Conservation (phyloP, 2,113 vertebrate species). For the Leucopsar rothschildi region DNA sequence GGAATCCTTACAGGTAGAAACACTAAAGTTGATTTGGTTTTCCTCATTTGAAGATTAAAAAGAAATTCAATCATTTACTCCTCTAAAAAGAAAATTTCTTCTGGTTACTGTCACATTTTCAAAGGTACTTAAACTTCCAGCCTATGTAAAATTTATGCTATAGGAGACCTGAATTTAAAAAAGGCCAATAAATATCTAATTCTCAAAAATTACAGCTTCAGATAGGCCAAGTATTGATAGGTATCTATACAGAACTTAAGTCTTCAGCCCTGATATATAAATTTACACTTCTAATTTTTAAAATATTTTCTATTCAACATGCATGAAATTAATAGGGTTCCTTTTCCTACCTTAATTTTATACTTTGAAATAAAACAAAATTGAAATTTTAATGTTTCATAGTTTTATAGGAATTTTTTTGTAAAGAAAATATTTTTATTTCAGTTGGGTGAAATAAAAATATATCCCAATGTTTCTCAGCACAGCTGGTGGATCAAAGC, state of each 20-base stretch:
- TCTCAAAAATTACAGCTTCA: background rate
- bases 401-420: background rate
- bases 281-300: background rate
- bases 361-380: background rate
- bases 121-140: background rate
- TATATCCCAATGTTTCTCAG: background rate
- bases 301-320: background rate
- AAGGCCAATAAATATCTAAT: background rate
- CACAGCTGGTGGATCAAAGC: background rate
- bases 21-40: background rate
- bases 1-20: background rate
- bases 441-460: background rate
- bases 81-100: background rate
- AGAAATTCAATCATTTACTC: background rate
- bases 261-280: background rate
- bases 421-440: background rate
- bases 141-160: background rate
- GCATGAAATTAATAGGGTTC: background rate
- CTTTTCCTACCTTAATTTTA: background rate
- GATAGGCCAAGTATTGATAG: background rate
- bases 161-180: background rate
- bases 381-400: background rate
- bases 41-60: background rate
- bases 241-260: accelerated
- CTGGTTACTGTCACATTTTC: background rate